Base-by-base conservation (phyloP, 2,888 invertebrate genomes). In the Synanthedon myopaeformis region DNA sequence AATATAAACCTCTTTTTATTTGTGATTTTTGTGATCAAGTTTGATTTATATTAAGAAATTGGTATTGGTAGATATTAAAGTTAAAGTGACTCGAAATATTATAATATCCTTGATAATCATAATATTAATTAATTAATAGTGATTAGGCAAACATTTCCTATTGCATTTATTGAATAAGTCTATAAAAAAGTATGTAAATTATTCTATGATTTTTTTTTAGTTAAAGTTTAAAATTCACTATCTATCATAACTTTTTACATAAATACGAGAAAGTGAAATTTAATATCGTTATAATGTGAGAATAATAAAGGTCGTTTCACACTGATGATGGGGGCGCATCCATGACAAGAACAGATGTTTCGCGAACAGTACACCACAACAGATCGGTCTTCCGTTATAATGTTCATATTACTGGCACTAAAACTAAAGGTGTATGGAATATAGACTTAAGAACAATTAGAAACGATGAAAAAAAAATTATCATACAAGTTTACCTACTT, bases 341-440 rank as follows among this genome's bases (percentile, higher is more conserved):
- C 51, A 53, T 49, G 53, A 51, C 41, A 35, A 66, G 70, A 35
- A 75, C 85, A 85, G 84, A 82, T 85, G 85, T 69, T 60, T 60
- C 56, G 58, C 71, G 74, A 62, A 74, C 78, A 74, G 79, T 82
- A 79, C 77, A 72, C 70, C 71, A 54, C 74, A 82, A 80, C 86
- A 86, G 84, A 77, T 79, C 76, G 81, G 57, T 59, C 54, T 63
- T 62, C 82, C 83, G 86, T 86, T 86, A 72, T 61, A 58, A 35
- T 35, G 61, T 63, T 61, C 62, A 60, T 76, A 77, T 79, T 79
- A 76, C 64, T 68, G 23, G 23, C 63, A 69, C 70, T 76, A 73
- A 76, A 76, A 77, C 74, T 76, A 65, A 72, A 75, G 72, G 71
- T 68, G 70, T 57, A 54, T 53, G 13, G 6, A 17, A 60, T 55